Evolutionary conservation across 2,888 invertebrate species (phyloP), one percentile per base, ranked within the genome.

Genomic region (Syrista parreyssii): DNA sequence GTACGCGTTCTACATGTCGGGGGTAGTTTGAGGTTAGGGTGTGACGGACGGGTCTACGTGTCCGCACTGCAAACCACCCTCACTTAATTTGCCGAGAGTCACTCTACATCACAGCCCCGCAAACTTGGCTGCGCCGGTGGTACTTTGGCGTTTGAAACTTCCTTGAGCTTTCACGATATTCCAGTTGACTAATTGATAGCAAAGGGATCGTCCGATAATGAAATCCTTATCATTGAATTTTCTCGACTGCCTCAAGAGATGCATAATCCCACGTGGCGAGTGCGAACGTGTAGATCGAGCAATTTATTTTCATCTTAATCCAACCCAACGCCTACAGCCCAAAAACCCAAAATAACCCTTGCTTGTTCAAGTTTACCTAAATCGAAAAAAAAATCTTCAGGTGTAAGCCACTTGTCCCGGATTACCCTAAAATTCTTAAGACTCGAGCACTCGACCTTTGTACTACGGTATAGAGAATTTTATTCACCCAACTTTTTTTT

Each of bases 21-120:
- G 76, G 79, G 83, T 79, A 79, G 79, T 77, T 74, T 78, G 82
- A 75, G 77, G 86, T 85, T 83, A 83, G 81, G 78, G 81, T 84
- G 87, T 87, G 86, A 86, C 85, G 84, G 84, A 87, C 86, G 85
- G 81, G 84, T 85, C 82, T 87, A 87, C 86, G 87, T 87, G 86
- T 85, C 85, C 82, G 86, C 84, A 84, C 86, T 86, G 83, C 86
- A 84, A 86, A 86, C 86, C 84, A 81, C 83, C 85, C 86, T 84
- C 86, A 84, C 86, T 86, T 86, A 86, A 86, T 86, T 86, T 86
- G 86, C 86, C 84, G 85, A 86, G 84, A 84, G 86, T 86, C 83
- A 75, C 80, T 79, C 84, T 86, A 86, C 80, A 86, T 86, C 86
- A 55, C 55, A 86, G 79, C 81, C 75, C 68, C 77, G 76, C 79